These are phyloP conservation scores for Camponotus floridanus DNA, from an alignment of 1,140 invertebrate species.

Conservation along the genomic window DNA sequence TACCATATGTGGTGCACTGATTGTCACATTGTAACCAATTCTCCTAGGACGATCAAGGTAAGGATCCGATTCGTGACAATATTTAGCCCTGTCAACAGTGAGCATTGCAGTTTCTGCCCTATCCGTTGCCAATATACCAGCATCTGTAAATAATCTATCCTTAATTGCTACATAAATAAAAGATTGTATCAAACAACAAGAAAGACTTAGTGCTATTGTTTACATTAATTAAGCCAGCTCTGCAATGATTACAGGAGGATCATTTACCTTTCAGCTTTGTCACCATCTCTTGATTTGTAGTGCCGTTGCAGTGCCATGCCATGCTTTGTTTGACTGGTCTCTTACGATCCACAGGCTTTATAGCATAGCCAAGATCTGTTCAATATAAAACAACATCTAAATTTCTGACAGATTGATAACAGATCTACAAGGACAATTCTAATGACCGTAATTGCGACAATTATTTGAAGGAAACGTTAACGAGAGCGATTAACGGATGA, in stretches of 20 bases:
- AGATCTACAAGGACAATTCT: neutral
- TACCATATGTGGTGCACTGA: slow-evolving; percentile 99
- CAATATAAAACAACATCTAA: slow-evolving; percentile 6
- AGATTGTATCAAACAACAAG: neutral
- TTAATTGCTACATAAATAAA: slow-evolving; percentile 23
- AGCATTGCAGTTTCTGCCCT: slow-evolving; percentile 94
- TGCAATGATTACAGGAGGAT: neutral
- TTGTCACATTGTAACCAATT: slow-evolving; percentile 97
- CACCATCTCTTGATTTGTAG: slow-evolving; percentile 83
- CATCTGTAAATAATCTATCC: slow-evolving; percentile 87
- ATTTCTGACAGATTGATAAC: neutral
- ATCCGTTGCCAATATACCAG: slow-evolving; percentile 94
- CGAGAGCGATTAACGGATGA: too few species aligned
- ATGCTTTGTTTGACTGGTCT: slow-evolving; percentile 68
- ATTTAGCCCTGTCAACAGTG: slow-evolving; percentile 94
- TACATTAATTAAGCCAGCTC: neutral
- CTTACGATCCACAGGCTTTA: neutral
- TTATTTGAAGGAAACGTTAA: neutral
- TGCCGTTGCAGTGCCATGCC: slow-evolving; percentile 84
- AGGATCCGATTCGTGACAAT: slow-evolving; percentile 90
- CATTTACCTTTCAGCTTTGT: slow-evolving; percentile 81
- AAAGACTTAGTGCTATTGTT: neutral
- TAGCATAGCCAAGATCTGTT: neutral
- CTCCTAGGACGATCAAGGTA: slow-evolving; percentile 96
- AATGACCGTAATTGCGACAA: neutral